Conservation (phyloP, 2,888 invertebrate genomes). For the Ctena decussata region DNA sequence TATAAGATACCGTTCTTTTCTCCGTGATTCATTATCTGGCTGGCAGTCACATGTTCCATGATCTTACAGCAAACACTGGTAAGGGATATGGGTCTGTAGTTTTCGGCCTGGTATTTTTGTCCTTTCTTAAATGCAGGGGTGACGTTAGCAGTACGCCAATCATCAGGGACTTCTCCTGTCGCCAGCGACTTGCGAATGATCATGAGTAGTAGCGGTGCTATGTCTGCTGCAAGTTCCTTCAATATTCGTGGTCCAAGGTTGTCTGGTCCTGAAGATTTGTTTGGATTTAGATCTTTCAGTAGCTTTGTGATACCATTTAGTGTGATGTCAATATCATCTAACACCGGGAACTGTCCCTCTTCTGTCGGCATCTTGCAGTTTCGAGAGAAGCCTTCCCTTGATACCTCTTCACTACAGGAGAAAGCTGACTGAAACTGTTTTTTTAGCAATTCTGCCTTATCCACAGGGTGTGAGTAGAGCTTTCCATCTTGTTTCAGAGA, state of each 20-base stretch:
- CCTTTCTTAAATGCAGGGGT: not conserved
- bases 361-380: not conserved
- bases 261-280: not conserved
- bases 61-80: slow-evolving; percentile 20
- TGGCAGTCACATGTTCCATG: slow-evolving; percentile 20
- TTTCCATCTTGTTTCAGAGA: not conserved
- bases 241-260: no score
- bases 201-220: no score
- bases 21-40: slow-evolving; percentile 5
- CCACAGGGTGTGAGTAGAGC: not conserved
- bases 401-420: not conserved
- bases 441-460: not conserved
- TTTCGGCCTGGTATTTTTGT: slow-evolving; percentile 11
- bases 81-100: slow-evolving; percentile 22
- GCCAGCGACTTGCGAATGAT: no score
- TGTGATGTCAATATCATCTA: not conserved
- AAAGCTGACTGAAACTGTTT: not conserved
- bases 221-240: no score
- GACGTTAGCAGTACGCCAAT: not conserved
- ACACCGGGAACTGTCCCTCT: not conserved
- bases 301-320: not conserved
- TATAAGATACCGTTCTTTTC: not conserved
- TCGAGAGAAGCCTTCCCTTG: not conserved
- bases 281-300: not conserved
- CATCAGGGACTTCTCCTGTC: not conserved